Evolutionary conservation across 2,797 vertebrate species (phyloP).

Genomic region (Prionace glauca): DNA sequence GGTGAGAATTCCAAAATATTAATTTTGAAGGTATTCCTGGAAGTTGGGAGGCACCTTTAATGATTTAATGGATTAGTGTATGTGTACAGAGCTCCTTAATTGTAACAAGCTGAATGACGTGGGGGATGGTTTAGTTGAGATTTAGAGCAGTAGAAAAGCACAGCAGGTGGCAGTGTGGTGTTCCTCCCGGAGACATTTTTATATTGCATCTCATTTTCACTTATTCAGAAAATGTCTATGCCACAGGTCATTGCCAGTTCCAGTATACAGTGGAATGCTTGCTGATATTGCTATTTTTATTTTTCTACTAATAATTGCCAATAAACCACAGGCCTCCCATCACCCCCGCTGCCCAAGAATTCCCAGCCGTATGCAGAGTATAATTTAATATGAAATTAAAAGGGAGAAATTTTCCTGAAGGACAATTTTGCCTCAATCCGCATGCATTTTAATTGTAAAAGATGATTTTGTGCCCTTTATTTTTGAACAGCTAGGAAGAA

Average conservation of each 20-base stretch:
- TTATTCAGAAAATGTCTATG: neutral
- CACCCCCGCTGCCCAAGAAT: neutral
- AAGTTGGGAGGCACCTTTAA: neutral
- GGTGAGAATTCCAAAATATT: neutral
- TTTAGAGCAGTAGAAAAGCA: neutral
- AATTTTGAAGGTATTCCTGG: neutral
- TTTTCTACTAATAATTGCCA: neutral
- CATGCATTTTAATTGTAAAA: neutral
- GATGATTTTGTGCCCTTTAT: neutral
- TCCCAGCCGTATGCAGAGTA: neutral
- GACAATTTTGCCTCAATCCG: neutral
- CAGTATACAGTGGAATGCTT: neutral
- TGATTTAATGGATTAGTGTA: neutral
- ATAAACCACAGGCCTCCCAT: neutral
- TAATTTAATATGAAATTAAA: neutral
- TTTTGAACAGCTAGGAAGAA: neutral
- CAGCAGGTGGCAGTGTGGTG: slow-evolving; percentile 26
- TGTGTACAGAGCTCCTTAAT: neutral
- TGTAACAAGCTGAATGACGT: neutral
- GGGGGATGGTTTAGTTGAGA: neutral
- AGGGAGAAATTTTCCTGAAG: too few species aligned
- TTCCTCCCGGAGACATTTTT: neutral
- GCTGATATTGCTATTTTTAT: neutral
- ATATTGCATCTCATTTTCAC: neutral
- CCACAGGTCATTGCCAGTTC: neutral